phyloP scores from a whole-genome alignment of 37 sponge, comb jelly and placozoan genomes.

The Spongilla lacustris region DNA sequence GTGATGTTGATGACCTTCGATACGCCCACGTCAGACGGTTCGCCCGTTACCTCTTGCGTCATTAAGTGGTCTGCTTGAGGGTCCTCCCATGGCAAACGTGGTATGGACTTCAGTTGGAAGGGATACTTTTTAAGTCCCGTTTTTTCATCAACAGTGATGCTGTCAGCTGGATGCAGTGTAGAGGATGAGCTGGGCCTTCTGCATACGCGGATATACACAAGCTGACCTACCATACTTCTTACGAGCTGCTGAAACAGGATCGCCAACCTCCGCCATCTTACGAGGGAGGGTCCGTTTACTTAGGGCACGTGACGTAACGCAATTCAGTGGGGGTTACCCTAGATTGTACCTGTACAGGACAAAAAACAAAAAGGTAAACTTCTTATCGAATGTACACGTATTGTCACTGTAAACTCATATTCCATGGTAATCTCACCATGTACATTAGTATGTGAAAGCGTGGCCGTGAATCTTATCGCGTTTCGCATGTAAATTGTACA shows the following conservation, averaged over 20 bases:
- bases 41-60: constrained; percentile 79
- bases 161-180: background rate
- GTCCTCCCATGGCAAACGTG: constrained; percentile 51
- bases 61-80: constrained; percentile 61
- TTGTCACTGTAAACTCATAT: too few species aligned
- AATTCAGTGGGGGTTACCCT: background rate
- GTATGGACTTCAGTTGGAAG: constrained; percentile 34
- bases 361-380: too few species aligned
- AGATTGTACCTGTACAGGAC: too few species aligned
- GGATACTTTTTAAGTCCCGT: constrained; percentile 29
- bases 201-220: too few species aligned
- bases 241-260: background rate
- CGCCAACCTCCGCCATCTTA: background rate
- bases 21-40: too few species aligned
- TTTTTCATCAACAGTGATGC: constrained; percentile 12
- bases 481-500: too few species aligned
- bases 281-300: background rate
- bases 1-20: too few species aligned
- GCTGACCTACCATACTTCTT: background rate
- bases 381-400: too few species aligned
- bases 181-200: background rate
- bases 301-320: background rate
- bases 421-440: too few species aligned
- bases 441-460: too few species aligned
- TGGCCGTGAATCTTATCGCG: too few species aligned